These are phyloP conservation scores for Pinctada fucata DNA, from an alignment of 2,888 invertebrate genomes.

Conservation along the genomic window DNA sequence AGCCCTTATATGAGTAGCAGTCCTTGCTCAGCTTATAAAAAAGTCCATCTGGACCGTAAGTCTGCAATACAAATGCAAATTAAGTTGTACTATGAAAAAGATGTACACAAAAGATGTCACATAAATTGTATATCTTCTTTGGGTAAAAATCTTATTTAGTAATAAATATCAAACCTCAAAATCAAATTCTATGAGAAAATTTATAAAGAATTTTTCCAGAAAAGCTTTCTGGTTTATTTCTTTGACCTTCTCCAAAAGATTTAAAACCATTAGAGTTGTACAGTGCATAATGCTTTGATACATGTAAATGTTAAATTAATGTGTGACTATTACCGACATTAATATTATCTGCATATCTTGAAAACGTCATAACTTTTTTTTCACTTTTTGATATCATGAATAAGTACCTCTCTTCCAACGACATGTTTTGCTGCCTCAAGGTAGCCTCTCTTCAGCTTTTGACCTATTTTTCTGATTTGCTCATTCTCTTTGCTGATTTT, in stretches of 20 bases:
- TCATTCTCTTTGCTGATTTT: constrained; percentile 51
- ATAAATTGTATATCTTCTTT: no score
- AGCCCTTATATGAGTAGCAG: constrained; percentile 57
- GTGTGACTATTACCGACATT: not conserved
- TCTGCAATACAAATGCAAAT: constrained; percentile 53
- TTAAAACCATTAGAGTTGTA: no score
- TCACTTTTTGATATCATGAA: no score
- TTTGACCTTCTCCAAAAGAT: no score
- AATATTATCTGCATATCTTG: no score
- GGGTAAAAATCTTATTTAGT: no score
- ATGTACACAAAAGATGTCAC: not conserved
- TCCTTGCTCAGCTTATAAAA: constrained; percentile 65
- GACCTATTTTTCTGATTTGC: constrained; percentile 52
- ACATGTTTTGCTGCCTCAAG: constrained; percentile 46
- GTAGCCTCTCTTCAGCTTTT: constrained; percentile 54
- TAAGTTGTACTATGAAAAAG: constrained; percentile 3
- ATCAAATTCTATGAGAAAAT: no score
- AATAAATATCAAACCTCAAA: no score
- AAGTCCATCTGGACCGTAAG: constrained; percentile 68
- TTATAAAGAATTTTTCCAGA: no score
- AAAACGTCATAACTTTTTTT: no score
- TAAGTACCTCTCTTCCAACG: constrained; percentile 28
- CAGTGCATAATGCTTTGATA: not conserved
- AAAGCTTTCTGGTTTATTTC: no score
- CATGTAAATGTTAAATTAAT: not conserved